Base-by-base conservation (phyloP, 2,797 vertebrate species). In the Arctocebus calabarensis region DNA sequence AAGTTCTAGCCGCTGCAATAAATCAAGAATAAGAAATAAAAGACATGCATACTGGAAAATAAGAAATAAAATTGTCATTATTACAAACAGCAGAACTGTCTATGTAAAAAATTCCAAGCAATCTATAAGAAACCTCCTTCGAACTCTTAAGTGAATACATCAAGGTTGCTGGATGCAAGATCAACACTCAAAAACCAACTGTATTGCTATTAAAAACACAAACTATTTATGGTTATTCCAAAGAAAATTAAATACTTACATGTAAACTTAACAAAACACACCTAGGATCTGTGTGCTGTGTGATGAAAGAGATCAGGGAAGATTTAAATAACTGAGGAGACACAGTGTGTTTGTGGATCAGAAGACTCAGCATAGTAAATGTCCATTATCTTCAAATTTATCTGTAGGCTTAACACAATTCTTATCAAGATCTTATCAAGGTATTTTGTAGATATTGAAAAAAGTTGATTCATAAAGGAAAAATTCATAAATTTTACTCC, bases 1-100 rank as follows among this genome's bases (percentile, higher is more conserved):
- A 91, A 91, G 52, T 77, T 70, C 23, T 91, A 94, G 66, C 37
- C 48, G 66, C 32, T 48, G 32, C 20, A 86, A 48, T 66, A 37
- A 81, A 55, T 55, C 19, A 75, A 84, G 25, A 62, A 84, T 64
- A 85, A 71, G 16, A 84, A 94, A 59, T 45, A 29, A 94, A 88
- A 84, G 16, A n/a, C 22, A 62, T 70, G 62, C 11, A 43, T 52
- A 32, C 12, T 62, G 74, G 34, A 48, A 81, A 79, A 68, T 59
- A 88, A 93, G 17, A 74, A 83, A 88, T 74, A 88, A 83, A 68
- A 77, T 48, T 45, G 14, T 45, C 40, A 17, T 68, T 16, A 84
- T 84, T 83, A 75, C 10, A 89, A 48, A 40, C 37, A 62, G 68
- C 71, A 90, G 62, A 84, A 73, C 17, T 37, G n/a, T 71, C 32